Percentiles rank a stretch among this genome's conserved stretches.
Evolutionary conservation across 2,888 invertebrate genomes (phyloP).

Genomic region (Arctia plantaginis): DNA sequence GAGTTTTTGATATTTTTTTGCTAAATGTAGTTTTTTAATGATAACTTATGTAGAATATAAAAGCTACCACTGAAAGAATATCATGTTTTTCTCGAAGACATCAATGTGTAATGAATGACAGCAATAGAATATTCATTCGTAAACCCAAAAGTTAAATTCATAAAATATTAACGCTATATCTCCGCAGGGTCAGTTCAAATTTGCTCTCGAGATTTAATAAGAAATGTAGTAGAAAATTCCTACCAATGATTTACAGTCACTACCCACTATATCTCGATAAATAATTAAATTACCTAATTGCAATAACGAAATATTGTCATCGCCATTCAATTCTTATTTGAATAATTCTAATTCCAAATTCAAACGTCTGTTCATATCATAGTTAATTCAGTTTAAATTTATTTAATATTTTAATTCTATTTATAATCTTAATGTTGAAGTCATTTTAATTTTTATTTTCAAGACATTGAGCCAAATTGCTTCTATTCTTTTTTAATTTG

Average conservation of each 20-base stretch:
- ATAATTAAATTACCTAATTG: conserved; percentile 44
- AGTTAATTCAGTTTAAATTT: conserved; percentile 22
- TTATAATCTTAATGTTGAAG: conserved; percentile 10
- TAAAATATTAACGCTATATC: conserved; percentile 65
- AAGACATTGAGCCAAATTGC: conserved; percentile 46
- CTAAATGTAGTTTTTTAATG: neutral
- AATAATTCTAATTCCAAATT: conserved; percentile 46
- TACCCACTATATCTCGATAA: conserved; percentile 37
- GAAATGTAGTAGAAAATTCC: conserved; percentile 55
- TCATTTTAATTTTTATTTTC: conserved; percentile 23
- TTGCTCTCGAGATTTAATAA: conserved; percentile 55
- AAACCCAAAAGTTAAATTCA: conserved; percentile 62
- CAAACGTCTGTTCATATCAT: conserved; percentile 28
- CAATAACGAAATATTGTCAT: conserved; percentile 27
- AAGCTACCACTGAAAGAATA: neutral
- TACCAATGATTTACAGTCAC: conserved; percentile 48
- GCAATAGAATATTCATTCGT: conserved; percentile 63
- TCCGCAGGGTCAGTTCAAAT: conserved; percentile 53
- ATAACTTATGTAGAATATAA: neutral
- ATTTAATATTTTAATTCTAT: conserved; percentile 36
- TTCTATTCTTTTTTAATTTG: conserved; percentile 26
- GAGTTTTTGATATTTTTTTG: neutral
- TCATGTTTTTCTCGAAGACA: conserved; percentile 30
- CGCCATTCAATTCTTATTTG: conserved; percentile 31
- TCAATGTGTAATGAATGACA: conserved; percentile 44